phyloP scores from a whole-genome alignment of 2,113 vertebrate genomes.

The Lasiurus borealis region DNA sequence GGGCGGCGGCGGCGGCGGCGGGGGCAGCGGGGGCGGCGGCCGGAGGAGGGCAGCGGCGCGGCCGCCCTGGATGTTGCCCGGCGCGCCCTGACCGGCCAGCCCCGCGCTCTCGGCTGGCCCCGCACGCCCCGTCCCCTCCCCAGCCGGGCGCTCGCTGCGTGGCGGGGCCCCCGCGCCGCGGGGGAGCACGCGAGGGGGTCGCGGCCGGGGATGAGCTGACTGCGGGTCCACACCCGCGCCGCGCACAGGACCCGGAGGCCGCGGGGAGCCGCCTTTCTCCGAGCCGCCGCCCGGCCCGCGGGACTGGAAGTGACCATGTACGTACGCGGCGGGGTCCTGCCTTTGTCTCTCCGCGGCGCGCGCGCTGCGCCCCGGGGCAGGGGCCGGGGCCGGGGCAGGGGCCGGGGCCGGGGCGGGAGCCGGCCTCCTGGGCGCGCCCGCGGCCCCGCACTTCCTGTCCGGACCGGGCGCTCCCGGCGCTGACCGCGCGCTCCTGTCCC shows the following conservation, averaged over 20 bases:
- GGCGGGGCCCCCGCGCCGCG: too few species aligned
- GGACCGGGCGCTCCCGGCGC: not conserved
- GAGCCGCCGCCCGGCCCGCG: constrained; percentile 61
- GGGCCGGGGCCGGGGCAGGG: too few species aligned
- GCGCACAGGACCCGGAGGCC: constrained; percentile 51
- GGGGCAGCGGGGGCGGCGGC: not conserved
- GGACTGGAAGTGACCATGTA: constrained; percentile 87
- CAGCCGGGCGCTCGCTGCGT: too few species aligned
- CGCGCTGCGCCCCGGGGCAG: not conserved
- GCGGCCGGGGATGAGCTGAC: constrained; percentile 25
- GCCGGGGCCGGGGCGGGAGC: not conserved
- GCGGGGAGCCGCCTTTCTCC: constrained; percentile 1
- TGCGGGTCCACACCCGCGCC: not conserved
- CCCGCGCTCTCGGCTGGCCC: not conserved
- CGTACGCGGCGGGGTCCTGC: constrained; percentile 72
- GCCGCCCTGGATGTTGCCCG: constrained; percentile 8
- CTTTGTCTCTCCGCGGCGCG: constrained; percentile 7
- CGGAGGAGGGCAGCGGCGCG: constrained; percentile 21
- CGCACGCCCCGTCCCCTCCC: not conserved
- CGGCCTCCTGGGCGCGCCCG: not conserved
- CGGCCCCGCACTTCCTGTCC: constrained; percentile 36
- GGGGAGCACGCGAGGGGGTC: constrained; percentile 37
- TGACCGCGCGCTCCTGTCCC: not conserved
- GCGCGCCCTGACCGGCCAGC: constrained; percentile 64
- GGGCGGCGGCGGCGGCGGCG: too few species aligned